Evolutionary conservation across 2,797 vertebrate species (phyloP), one percentile per base, ranked within the genome.

Genomic region (Caiman crocodilus): DNA sequence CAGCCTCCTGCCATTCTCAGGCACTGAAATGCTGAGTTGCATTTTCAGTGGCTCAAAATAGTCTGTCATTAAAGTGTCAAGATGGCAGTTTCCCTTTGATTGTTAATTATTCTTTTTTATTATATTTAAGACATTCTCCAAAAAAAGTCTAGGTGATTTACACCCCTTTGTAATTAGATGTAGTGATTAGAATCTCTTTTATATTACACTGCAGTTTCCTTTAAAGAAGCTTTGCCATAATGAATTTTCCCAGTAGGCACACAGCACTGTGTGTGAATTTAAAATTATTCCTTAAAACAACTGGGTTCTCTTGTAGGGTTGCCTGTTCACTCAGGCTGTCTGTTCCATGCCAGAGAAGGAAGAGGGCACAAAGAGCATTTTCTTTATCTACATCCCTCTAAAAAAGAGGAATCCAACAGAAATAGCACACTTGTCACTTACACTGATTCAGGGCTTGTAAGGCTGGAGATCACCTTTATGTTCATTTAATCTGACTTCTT

Each of bases 81-180:
- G 30, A 18, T 67, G 76, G 65, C 5, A 10, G 28, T 30, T 60
- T 94, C 71, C 28, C 76, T 73, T 21, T 32, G 77, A 14, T 23
- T 87, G 71, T 83, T 89, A 94, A 58, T 96, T 91, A 65, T 59
- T 87, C 88, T 87, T 84, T 81, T 96, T 94, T 86, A 79, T 89
- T 73, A 4, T 55, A 69, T 50, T 20, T 2, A 76, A 94, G 73
- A 63, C 63, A 21, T 14, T 26, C 5, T 3, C 61, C 2, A 5
- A 23, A 80, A 83, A 86, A 73, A 6, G 17, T 57, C 58, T 14
- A 12, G 28, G 76, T 83, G 79, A 94, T 60, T 42, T 81, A 76
- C 14, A 85, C 25, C 25, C 77, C 35, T 74, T 73, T 59, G 58
- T 91, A 90, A 92, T 92, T 59, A 81, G 58, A 81, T 59, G 35